These are phyloP conservation scores for Nerophis ophidion DNA, from an alignment of 2,113 vertebrate genomes.

Conservation along the genomic window DNA sequence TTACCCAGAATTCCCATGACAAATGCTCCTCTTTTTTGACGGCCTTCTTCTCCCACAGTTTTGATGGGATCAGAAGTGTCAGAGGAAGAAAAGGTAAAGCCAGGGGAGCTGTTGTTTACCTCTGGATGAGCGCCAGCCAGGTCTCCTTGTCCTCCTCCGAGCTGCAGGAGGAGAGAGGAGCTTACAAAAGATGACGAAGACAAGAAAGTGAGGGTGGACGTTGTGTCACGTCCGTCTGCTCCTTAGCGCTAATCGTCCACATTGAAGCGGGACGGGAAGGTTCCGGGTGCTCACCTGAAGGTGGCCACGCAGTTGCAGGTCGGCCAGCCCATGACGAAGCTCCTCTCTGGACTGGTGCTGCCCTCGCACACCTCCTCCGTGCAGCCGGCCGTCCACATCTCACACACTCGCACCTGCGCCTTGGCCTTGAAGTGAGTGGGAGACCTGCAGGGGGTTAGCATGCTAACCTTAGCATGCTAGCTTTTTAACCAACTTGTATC, in stretches of 20 bases:
- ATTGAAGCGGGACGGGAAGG: background rate
- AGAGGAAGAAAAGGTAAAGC: too few relatives aligned
- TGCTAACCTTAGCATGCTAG: background rate
- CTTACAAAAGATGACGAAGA: constrained; percentile 5
- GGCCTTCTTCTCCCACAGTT: too few relatives aligned
- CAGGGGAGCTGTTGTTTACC: constrained; percentile 49
- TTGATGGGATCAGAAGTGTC: too few relatives aligned
- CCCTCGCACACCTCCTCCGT: constrained; percentile 91
- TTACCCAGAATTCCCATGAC: too few relatives aligned
- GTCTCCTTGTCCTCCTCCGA: constrained; percentile 85
- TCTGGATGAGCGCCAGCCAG: constrained; percentile 85
- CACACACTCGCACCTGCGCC: constrained; percentile 77
- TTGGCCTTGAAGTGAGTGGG: constrained; percentile 82
- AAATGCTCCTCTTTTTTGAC: too few relatives aligned
- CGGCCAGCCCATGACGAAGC: constrained; percentile 95
- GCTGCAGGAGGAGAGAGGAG: constrained; percentile 57
- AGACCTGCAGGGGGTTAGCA: constrained; percentile 51
- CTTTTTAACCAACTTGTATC: too few relatives aligned
- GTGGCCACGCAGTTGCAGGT: constrained; percentile 90
- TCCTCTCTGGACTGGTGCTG: constrained; percentile 75
- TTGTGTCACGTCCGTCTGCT: background rate
- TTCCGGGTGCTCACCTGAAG: constrained; percentile 77
- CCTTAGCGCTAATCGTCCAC: background rate
- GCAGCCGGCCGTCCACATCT: constrained; percentile 91
- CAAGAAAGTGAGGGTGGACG: background rate